phyloP scores from a whole-genome alignment of 2,888 invertebrate species.

The Platycnemis pennipes region DNA sequence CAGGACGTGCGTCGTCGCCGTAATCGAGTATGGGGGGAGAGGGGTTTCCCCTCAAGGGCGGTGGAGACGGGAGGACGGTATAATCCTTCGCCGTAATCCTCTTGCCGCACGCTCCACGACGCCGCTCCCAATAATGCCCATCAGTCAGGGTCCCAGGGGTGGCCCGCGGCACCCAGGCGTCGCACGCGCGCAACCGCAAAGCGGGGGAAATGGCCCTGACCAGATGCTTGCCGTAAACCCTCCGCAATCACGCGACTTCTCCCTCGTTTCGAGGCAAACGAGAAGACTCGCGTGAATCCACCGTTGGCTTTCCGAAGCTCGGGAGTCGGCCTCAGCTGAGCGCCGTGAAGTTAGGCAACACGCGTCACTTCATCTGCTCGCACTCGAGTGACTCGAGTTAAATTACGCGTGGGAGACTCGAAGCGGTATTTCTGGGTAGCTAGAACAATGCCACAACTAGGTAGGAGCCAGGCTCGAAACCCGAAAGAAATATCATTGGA shows the following conservation, averaged over 20 bases:
- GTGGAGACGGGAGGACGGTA: background rate
- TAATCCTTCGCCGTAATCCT: constrained; percentile 14
- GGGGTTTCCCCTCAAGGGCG: background rate
- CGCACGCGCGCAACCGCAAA: background rate
- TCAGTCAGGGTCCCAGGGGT: background rate
- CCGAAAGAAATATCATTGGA: too few relatives aligned
- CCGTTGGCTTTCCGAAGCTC: background rate
- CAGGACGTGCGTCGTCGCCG: background rate
- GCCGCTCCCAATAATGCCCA: background rate
- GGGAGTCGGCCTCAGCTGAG: background rate
- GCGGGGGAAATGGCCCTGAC: background rate
- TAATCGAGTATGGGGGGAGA: background rate
- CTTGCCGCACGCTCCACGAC: background rate
- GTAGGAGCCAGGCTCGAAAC: too few relatives aligned
- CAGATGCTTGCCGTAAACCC: background rate
- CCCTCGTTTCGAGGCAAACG: background rate
- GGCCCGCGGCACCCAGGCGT: background rate
- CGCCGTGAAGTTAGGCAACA: too few relatives aligned
- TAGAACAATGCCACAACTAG: too few relatives aligned
- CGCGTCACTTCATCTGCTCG: too few relatives aligned
- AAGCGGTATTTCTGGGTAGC: too few relatives aligned
- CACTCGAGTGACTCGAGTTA: too few relatives aligned
- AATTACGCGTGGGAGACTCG: too few relatives aligned
- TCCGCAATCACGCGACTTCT: background rate
- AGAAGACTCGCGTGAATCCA: background rate